phyloP scores from a whole-genome alignment of 1,140 invertebrate genomes.

The Drosophila lowei region DNA sequence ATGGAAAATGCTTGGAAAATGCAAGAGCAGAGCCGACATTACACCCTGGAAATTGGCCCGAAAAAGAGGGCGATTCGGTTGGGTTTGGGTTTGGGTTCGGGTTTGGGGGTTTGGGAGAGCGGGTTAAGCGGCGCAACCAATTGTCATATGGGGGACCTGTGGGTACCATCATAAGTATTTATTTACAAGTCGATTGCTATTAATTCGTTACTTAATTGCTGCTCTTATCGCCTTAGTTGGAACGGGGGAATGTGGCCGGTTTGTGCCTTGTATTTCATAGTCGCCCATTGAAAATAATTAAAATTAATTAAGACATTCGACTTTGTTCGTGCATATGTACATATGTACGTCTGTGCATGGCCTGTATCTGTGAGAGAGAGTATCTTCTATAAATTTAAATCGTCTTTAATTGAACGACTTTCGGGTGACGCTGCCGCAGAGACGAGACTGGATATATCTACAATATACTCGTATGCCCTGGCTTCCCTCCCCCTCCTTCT shows the following conservation, averaged over 20 bases:
- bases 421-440: constrained; percentile 62
- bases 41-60: not conserved
- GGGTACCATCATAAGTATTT: constrained; percentile 58
- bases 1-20: constrained; percentile 64
- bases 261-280: constrained; percentile 58
- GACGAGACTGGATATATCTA: constrained; percentile 50
- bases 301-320: constrained; percentile 80
- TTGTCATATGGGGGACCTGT: constrained; percentile 40
- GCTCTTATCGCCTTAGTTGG: constrained; percentile 74
- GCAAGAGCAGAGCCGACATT: constrained; percentile 12
- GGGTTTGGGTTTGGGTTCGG: too few species aligned
- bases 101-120: constrained; percentile 47
- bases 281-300: constrained; percentile 81
- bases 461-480: constrained; percentile 24
- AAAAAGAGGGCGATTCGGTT: constrained; percentile 1
- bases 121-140: constrained; percentile 61
- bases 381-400: constrained; percentile 75
- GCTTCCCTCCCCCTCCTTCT: not conserved
- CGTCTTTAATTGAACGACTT: constrained; percentile 75
- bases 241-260: constrained; percentile 32
- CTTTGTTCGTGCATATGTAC: constrained; percentile 10
- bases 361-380: constrained; percentile 23
- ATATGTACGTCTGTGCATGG: constrained; percentile 14
- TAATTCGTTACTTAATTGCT: constrained; percentile 79
- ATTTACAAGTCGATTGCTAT: constrained; percentile 64